Percentiles rank a stretch among this genome's conserved stretches.
Evolutionary conservation across 1,140 invertebrate genomes (phyloP).

Genomic region (Drosophila mojavensis): DNA sequence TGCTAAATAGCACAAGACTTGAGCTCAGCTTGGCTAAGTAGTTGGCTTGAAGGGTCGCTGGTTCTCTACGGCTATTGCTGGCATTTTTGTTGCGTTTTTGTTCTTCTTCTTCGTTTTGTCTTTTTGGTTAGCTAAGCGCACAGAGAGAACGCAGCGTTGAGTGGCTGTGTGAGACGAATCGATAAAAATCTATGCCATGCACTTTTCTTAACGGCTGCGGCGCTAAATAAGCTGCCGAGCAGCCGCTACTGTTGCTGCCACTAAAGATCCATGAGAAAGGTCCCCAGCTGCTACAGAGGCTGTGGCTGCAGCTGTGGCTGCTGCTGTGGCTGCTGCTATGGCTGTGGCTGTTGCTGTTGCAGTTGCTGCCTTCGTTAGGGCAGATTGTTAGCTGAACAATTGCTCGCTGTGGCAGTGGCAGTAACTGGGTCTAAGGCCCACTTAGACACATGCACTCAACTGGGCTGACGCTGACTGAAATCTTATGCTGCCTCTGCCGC

Average conservation of each 20-base stretch:
- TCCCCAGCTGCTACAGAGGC: not conserved
- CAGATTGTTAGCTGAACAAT: slow-evolving; percentile 47
- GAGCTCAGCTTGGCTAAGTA: too few relatives aligned
- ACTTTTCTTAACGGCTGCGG: slow-evolving; percentile 22
- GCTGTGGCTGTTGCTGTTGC: not conserved
- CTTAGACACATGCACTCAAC: slow-evolving; percentile 30
- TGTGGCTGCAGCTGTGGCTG: not conserved
- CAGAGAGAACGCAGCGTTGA: too few relatives aligned
- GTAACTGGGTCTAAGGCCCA: slow-evolving; percentile 35
- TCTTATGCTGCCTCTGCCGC: not conserved
- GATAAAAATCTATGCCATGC: slow-evolving; percentile 34
- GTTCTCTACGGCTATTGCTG: too few relatives aligned
- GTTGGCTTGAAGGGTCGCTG: too few relatives aligned
- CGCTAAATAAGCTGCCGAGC: slow-evolving; percentile 33
- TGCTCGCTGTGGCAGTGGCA: slow-evolving; percentile 2
- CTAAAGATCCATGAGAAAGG: not conserved
- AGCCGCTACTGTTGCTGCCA: not conserved
- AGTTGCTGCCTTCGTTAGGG: slow-evolving; percentile 26
- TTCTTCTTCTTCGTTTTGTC: too few relatives aligned
- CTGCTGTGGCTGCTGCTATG: not conserved
- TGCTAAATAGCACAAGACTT: too few relatives aligned
- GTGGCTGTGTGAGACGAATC: slow-evolving; percentile 18
- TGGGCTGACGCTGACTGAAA: slow-evolving; percentile 9
- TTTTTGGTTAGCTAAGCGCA: too few relatives aligned
- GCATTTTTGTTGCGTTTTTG: too few relatives aligned